Base-by-base conservation (phyloP, 2,888 invertebrate genomes). In the Magallana nippona region DNA sequence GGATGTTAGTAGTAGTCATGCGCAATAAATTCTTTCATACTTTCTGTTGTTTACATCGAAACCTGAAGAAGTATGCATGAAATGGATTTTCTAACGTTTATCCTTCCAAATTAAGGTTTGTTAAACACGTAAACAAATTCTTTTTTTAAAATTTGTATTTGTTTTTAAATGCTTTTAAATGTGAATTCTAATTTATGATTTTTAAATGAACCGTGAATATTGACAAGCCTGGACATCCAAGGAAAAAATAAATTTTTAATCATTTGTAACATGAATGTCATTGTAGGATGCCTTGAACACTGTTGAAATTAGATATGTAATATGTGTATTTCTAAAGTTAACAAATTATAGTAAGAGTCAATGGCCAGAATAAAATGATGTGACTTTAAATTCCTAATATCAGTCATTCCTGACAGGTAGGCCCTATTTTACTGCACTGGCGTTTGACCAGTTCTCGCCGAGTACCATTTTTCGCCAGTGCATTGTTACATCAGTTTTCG, bases 1-100 rank as follows among this genome's bases (percentile, higher is more conserved):
- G 63, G 63, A 63, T 13, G 27, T 22, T 5, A 22, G 10, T 5
- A 63, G 15, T 78, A 44, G 78, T n/a, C 82, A 78, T 78, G 78
- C 78, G 82, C 82, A 60, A 55, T 10, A 78, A 78, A 82, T 82
- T 82, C 82, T 82, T 82, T 32, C 78, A 78, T 44, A 78, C 60
- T 82, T 63, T 55, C 71, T 58, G 79, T 83, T 83, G 83, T 83
- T 83, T 83, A 83, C 83, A 83, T 83, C 78, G 83, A 71, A 78
- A 78, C 83, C 60, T 71, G 55, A 32, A 63, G 79, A 79, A 83
- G 60, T 62, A 56, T 56, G 56, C 10, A 22, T 79, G 56, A 55
- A n/a, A 22, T 55, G 17, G 55, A 55, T 55, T 32, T 27, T 13
- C 27, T 13, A 27, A 27, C 63, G 1, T 27, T 22, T 27, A 27